Evolutionary conservation across 1,140 invertebrate genomes (phyloP).

Genomic region (Lethocerus indicus): DNA sequence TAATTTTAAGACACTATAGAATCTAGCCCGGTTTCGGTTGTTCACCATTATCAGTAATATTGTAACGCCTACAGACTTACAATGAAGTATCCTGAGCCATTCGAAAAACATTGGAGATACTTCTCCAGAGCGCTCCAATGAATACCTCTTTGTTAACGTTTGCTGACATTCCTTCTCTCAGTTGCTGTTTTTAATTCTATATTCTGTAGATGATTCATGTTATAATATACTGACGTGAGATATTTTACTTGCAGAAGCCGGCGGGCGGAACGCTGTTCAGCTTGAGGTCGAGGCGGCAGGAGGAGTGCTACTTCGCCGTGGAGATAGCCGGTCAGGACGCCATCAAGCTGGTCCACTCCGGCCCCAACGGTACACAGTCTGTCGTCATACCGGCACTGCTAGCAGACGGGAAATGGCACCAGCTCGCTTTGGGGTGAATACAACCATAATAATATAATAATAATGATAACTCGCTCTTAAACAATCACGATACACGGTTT

Average conservation of each 20-base stretch:
- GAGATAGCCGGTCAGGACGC: conserved; percentile 35
- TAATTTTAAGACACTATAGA: too few species aligned
- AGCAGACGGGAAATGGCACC: conserved; percentile 41
- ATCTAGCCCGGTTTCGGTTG: too few species aligned
- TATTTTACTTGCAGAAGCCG: conserved; percentile 15
- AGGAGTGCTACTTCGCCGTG: conserved; percentile 38
- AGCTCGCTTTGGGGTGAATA: conserved; percentile 38
- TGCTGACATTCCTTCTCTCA: neutral
- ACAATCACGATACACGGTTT: too few species aligned
- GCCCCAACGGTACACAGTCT: conserved; percentile 34
- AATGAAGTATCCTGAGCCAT: too few species aligned
- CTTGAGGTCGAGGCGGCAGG: conserved; percentile 33
- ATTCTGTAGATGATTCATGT: neutral
- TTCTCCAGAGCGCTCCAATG: too few species aligned
- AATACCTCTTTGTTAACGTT: too few species aligned
- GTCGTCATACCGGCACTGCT: conserved; percentile 37
- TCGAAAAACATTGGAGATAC: too few species aligned
- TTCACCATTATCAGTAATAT: too few species aligned
- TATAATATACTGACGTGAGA: too few species aligned
- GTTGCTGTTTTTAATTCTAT: neutral
- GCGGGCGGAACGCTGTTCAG: conserved; percentile 36
- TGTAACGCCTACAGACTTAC: too few species aligned
- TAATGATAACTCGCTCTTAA: too few species aligned
- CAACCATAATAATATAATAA: neutral
- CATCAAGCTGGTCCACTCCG: conserved; percentile 37